phyloP scores from a whole-genome alignment of 2,113 vertebrate genomes.

The Oryzias curvinotus region DNA sequence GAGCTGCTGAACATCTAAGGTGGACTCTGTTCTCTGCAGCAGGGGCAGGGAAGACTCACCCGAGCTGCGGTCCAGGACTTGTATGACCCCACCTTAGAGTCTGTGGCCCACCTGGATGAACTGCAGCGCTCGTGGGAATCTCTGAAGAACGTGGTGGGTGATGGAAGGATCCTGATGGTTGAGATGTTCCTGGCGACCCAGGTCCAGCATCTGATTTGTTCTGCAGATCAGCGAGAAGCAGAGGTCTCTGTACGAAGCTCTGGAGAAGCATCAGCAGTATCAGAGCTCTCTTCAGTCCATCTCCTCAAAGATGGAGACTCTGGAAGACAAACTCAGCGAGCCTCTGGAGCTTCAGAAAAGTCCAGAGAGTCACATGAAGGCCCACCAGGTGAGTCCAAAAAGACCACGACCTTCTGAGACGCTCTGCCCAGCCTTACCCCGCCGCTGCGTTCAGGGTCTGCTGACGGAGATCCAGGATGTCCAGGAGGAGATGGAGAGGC shows the following conservation, averaged over 20 bases:
- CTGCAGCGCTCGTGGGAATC: slow-evolving; percentile 98
- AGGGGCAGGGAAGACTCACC: slow-evolving; percentile 77
- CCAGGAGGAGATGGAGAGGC: slow-evolving; percentile 88
- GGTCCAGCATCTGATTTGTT: neutral
- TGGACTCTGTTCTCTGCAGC: slow-evolving; percentile 64
- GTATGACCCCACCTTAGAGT: slow-evolving; percentile 85
- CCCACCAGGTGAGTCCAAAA: slow-evolving; percentile 83
- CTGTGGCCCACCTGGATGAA: slow-evolving; percentile 86
- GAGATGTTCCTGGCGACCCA: no score
- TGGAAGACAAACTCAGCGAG: slow-evolving; percentile 86
- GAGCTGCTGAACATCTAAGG: slow-evolving; percentile 7
- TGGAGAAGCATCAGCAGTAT: slow-evolving; percentile 93
- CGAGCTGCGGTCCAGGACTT: slow-evolving; percentile 79
- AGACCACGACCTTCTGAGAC: neutral
- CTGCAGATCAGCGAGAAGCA: slow-evolving; percentile 96
- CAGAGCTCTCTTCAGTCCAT: slow-evolving; percentile 93
- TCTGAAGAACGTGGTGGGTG: slow-evolving; percentile 93
- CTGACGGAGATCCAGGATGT: slow-evolving; percentile 88
- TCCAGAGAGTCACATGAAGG: slow-evolving; percentile 89
- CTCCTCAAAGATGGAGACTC: slow-evolving; percentile 92
- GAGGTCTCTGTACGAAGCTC: slow-evolving; percentile 91
- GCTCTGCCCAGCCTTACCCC: no score
- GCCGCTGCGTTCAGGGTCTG: slow-evolving; percentile 75
- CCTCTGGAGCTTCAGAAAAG: slow-evolving; percentile 80
- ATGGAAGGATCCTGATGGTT: neutral